Conservation (phyloP, 2,888 invertebrate genomes). For the Yponomeuta cagnagella region DNA sequence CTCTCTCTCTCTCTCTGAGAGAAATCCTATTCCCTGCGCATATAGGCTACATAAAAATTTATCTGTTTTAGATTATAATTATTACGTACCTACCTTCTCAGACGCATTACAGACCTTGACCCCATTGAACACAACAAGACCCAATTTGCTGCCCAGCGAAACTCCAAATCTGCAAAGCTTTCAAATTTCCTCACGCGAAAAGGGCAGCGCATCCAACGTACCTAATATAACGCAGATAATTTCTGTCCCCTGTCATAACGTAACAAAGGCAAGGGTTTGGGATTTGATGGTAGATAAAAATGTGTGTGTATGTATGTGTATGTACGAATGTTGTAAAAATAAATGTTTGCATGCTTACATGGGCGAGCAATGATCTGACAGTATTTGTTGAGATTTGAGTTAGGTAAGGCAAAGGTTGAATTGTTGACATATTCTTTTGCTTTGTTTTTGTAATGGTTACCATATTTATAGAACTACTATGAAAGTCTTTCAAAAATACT, state of each 20-base stretch:
- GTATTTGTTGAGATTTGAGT: not conserved
- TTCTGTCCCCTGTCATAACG: conserved; percentile 8
- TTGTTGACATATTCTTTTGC: too few species aligned
- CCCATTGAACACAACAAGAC: not conserved
- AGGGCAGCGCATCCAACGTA: not conserved
- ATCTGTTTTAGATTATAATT: too few species aligned
- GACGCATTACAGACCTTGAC: not conserved
- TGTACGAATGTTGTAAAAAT: not conserved
- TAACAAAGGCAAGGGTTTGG: conserved; percentile 2
- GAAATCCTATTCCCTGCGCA: too few species aligned
- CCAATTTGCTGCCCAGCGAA: not conserved
- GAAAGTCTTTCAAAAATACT: too few species aligned
- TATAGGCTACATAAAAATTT: too few species aligned
- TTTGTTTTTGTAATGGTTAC: not conserved
- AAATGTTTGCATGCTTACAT: not conserved
- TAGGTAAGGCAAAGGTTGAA: not conserved
- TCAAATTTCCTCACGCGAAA: not conserved
- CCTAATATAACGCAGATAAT: conserved; percentile 1
- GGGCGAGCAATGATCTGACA: not conserved
- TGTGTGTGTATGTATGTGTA: not conserved
- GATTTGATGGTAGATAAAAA: conserved; percentile 3
- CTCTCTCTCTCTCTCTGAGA: too few species aligned
- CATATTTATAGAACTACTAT: too few species aligned
- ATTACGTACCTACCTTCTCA: too few species aligned
- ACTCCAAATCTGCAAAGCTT: not conserved